Evolutionary conservation across 1,140 invertebrate genomes (phyloP), one percentile per base, ranked within the genome.

Genomic region (Thalassaphorura encarpata): DNA sequence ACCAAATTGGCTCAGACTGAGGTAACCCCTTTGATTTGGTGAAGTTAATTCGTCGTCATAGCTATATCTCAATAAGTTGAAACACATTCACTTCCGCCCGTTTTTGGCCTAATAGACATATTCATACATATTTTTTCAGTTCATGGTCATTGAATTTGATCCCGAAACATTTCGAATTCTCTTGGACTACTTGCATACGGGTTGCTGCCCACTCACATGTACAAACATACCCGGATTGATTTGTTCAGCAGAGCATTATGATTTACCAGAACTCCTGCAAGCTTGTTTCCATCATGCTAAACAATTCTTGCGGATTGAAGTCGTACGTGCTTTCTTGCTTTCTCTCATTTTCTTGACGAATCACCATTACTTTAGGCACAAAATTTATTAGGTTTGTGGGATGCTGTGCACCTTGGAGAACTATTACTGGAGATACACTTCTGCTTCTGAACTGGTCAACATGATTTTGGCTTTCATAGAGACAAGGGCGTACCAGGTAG

Each of bases 241-340:
- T 54, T 94, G 89, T 69, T 89, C 90, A 1, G 90, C 90, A 0
- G 90, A 95, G 66, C 90, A 94, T 68, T 95, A 93, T 68, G 90
- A 94, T 72, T 73, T 94, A 31, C 89, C 91, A 0, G 91, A 95
- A 69, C 75, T 95, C 21, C 74, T 94, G 26, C 89, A 94, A 69
- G 90, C 90, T 0, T 94, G 90, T 71, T 94, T 95, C 71, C 90
- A 94, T 70, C 90, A 94, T 67, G 89, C 89, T 51, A 94, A 94
- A 70, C 90, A 93, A 67, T 91, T 91, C 69, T 75, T 95, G 1
- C 77, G 88, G 50, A 88, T 93, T 67, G 88, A 92, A 73, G 85
- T 93, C 63, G 89, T 86, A 72, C 74, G 53, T 47, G n/a, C 15
- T 4, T 19, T 6, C 18, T 11, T 36, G 33, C 33, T 36, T 11